These are phyloP conservation scores for Sarcophilus harrisii DNA, from an alignment of 2,797 vertebrate species.

Conservation along the genomic window DNA sequence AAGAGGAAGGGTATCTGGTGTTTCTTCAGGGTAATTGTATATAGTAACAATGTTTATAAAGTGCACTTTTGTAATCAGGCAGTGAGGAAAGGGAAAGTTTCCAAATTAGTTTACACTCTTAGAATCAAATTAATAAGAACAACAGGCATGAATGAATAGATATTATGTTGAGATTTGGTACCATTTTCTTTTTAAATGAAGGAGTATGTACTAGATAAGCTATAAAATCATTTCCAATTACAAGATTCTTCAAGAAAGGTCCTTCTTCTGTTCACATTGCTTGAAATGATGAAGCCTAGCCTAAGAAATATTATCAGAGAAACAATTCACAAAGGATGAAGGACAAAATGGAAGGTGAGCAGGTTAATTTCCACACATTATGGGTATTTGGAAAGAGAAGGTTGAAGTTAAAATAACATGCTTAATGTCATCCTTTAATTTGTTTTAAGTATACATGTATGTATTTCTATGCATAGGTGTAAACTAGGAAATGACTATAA, in stretches of 20 bases:
- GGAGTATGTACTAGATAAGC: not conserved
- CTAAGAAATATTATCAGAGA: constrained; percentile 57
- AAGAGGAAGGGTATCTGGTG: not conserved
- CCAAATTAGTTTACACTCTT: not conserved
- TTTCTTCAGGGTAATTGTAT: not conserved
- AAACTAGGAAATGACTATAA: not conserved
- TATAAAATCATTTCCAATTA: not conserved
- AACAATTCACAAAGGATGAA: constrained; percentile 59
- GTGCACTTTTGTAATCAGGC: constrained; percentile 2
- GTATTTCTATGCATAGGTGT: not conserved
- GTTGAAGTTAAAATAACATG: not conserved
- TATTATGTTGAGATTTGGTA: not conserved
- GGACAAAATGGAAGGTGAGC: constrained; percentile 19
- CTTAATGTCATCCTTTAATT: not conserved
- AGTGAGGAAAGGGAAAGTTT: not conserved
- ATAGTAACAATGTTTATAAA: not conserved
- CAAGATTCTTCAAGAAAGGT: constrained; percentile 4
- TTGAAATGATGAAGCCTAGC: constrained; percentile 53
- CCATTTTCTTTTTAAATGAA: not conserved
- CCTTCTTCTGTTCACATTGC: constrained; percentile 58
- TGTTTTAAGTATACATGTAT: not conserved
- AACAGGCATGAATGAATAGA: not conserved
- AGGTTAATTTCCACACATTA: constrained; percentile 68
- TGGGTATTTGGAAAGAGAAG: constrained; percentile 38
- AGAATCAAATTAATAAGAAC: not conserved